A percentile compares a stretch with the other conserved stretches of the same genome.
These are phyloP conservation scores for Tetramorium alpestre DNA, from an alignment of 1,140 invertebrate species.

Conservation along the genomic window DNA sequence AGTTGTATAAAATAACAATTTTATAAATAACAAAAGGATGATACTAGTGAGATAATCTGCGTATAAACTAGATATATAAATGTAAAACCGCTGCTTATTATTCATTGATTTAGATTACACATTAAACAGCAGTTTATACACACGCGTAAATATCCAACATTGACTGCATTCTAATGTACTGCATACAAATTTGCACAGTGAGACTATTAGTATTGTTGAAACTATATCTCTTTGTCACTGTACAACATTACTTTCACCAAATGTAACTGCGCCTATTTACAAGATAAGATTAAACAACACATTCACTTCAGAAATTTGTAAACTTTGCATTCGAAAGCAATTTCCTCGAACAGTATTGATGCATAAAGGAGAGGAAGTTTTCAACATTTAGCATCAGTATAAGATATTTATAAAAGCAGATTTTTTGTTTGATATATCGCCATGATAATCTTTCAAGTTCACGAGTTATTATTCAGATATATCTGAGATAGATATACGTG, in stretches of 20 bases:
- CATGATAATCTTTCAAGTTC: constrained; percentile 1
- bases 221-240: background rate
- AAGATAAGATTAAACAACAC: background rate
- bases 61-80: background rate
- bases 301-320: constrained; percentile 29
- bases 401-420: constrained; percentile 10
- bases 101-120: background rate
- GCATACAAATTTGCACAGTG: constrained; percentile 20
- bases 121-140: background rate
- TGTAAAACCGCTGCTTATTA: background rate
- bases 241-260: constrained; percentile 8
- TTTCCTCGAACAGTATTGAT: background rate
- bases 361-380: background rate
- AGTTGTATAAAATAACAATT: background rate
- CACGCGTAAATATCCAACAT: background rate
- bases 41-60: background rate
- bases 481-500: constrained; percentile 12
- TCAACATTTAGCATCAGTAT: constrained; percentile 8
- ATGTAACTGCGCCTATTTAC: constrained; percentile 14
- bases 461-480: background rate
- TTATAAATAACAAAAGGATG: background rate
- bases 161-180: background rate
- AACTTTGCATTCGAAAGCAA: background rate
- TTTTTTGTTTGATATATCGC: background rate
- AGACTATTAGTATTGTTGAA: constrained; percentile 27